phyloP scores from a whole-genome alignment of 2,888 invertebrate genomes.

The Pyrocoelia pectoralis region DNA sequence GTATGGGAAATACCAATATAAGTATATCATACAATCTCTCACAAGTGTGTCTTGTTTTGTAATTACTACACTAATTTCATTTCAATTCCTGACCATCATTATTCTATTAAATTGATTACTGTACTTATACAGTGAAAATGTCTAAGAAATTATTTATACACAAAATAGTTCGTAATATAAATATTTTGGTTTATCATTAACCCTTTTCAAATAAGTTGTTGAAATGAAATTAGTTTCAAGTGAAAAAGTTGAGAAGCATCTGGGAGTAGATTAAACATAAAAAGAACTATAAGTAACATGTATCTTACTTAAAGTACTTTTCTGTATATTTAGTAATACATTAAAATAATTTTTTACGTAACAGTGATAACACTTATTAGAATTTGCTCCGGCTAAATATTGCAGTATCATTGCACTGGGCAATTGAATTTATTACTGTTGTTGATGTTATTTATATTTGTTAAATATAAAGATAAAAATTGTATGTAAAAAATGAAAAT shows the following conservation, averaged over 20 bases:
- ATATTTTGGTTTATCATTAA: background rate
- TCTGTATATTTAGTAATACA: constrained; percentile 38
- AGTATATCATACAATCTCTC: constrained; percentile 47
- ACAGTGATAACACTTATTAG: constrained; percentile 45
- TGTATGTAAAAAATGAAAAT: constrained; percentile 66
- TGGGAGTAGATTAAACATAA: constrained; percentile 6
- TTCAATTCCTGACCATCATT: constrained; percentile 12
- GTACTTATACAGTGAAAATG: too few species aligned
- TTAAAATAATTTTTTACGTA: constrained; percentile 50
- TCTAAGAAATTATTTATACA: too few species aligned
- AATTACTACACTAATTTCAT: constrained; percentile 20
- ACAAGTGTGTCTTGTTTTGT: constrained; percentile 52
- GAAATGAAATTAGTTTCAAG: constrained; percentile 11
- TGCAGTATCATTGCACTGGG: constrained; percentile 41
- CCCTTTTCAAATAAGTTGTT: background rate
- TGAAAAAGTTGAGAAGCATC: constrained; percentile 10
- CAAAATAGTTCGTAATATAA: too few species aligned
- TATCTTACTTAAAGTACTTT: constrained; percentile 46
- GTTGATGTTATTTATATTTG: constrained; percentile 73
- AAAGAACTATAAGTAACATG: constrained; percentile 10
- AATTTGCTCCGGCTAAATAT: constrained; percentile 44
- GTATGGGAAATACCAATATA: constrained; percentile 27
- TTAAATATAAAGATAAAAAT: constrained; percentile 77
- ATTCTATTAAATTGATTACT: too few species aligned
- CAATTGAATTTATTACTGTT: constrained; percentile 61